These are phyloP conservation scores for Mystacornis crossleyi DNA, from an alignment of 2,113 vertebrate species.

Conservation along the genomic window DNA sequence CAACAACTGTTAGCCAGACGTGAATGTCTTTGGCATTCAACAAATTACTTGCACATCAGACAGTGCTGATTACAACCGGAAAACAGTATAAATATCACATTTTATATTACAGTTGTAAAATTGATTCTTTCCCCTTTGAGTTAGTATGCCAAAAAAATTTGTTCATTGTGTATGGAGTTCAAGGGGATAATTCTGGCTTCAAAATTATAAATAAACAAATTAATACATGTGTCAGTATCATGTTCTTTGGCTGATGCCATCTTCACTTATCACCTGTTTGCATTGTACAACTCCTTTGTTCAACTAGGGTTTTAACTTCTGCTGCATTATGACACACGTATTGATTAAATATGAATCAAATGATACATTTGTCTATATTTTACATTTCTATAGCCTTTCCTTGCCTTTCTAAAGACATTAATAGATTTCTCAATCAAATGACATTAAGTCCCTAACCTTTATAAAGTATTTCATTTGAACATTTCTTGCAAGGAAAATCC, in stretches of 20 bases:
- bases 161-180: neutral
- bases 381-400: neutral
- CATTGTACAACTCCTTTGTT: neutral
- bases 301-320: neutral
- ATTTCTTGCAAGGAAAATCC: neutral
- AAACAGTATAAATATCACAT: slow-evolving; percentile 10
- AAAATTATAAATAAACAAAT: neutral
- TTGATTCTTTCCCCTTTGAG: neutral
- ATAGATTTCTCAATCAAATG: neutral
- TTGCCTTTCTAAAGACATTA: neutral
- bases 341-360: neutral
- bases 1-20: slow-evolving; percentile 36
- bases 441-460: neutral
- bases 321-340: neutral
- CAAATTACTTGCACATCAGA: slow-evolving; percentile 23
- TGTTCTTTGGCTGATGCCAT: neutral
- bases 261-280: neutral
- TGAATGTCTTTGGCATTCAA: neutral
- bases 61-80: slow-evolving; percentile 31
- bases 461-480: neutral
- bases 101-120: slow-evolving; percentile 27
- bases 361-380: neutral
- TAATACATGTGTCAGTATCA: neutral
- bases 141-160: neutral
- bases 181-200: neutral